Evolutionary conservation across 23 tunicate genomes (phyloP).

Genomic region (Ciona savignyi): DNA sequence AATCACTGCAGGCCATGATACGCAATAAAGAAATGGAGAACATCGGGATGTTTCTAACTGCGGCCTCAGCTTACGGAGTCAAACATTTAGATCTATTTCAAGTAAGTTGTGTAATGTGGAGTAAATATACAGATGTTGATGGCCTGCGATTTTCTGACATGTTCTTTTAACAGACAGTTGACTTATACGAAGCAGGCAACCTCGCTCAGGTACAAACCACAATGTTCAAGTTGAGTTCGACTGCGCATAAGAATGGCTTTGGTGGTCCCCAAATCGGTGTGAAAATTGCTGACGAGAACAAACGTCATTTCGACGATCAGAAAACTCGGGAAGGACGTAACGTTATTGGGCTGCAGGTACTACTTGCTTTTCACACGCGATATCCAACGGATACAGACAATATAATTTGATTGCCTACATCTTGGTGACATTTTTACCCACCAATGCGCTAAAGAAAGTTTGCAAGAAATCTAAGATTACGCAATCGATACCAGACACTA

Average conservation of each 20-base stretch:
- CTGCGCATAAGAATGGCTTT: constrained; percentile 24
- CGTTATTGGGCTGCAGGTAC: constrained; percentile 90
- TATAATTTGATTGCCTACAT: too few relatives aligned
- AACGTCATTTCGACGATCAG: constrained; percentile 43
- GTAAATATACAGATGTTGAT: too few relatives aligned
- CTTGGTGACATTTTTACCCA: too few relatives aligned
- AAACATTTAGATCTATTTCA: not conserved
- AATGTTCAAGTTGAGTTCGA: constrained; percentile 31
- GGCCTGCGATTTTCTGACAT: too few relatives aligned
- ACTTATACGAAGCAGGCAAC: constrained; percentile 57
- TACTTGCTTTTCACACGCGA: too few relatives aligned
- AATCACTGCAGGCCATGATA: constrained; percentile 88
- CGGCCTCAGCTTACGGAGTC: not conserved
- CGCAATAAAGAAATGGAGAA: constrained; percentile 10
- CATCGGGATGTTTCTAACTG: not conserved
- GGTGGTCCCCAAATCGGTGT: constrained; percentile 57
- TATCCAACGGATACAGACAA: too few relatives aligned
- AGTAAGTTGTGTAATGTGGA: too few relatives aligned
- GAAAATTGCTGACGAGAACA: constrained; percentile 54
- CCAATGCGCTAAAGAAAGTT: too few relatives aligned
- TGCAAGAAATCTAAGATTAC: too few relatives aligned
- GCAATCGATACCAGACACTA: too few relatives aligned
- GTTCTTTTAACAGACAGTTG: constrained; percentile 66
- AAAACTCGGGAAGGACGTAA: constrained; percentile 58
- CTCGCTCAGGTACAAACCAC: constrained; percentile 58